Conservation (phyloP, 2,888 invertebrate genomes). For the Caenorhabditis sp. region DNA sequence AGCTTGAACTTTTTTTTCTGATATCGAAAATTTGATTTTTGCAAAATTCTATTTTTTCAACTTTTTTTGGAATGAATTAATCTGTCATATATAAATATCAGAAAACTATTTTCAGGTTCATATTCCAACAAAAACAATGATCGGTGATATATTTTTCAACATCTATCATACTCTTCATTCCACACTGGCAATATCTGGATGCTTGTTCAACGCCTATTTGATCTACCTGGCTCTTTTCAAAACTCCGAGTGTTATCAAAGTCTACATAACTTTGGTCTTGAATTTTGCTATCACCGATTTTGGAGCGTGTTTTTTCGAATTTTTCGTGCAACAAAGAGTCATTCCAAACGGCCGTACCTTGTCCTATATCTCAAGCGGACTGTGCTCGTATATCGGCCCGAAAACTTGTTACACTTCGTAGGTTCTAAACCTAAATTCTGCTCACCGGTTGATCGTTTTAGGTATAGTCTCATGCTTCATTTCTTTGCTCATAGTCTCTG, state of each 20-base stretch:
- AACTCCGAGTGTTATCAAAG: conserved; percentile 12
- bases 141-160: neutral
- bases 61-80: no score
- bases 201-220: conserved; percentile 12
- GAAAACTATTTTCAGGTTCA: no score
- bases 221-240: conserved; percentile 11
- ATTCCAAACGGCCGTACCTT: conserved; percentile 2
- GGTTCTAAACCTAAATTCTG: neutral
- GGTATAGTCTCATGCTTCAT: conserved; percentile 37
- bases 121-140: no score
- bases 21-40: no score
- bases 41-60: no score
- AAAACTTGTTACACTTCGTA: neutral
- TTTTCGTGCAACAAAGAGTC: conserved; percentile 23
- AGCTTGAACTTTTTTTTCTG: no score
- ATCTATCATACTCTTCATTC: conserved; percentile 4
- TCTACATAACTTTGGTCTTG: conserved; percentile 14
- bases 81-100: no score
- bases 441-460: no score
- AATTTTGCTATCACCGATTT: conserved; percentile 33
- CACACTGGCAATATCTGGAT: conserved; percentile 3
- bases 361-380: conserved; percentile 8
- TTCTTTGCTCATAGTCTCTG: conserved; percentile 31
- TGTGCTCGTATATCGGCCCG: conserved; percentile 4
- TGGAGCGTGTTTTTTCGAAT: conserved; percentile 15